Percentiles rank a stretch among this genome's conserved stretches.
These are phyloP conservation scores for Heliornis fulica DNA, from an alignment of 2,113 vertebrate genomes.

Conservation along the genomic window DNA sequence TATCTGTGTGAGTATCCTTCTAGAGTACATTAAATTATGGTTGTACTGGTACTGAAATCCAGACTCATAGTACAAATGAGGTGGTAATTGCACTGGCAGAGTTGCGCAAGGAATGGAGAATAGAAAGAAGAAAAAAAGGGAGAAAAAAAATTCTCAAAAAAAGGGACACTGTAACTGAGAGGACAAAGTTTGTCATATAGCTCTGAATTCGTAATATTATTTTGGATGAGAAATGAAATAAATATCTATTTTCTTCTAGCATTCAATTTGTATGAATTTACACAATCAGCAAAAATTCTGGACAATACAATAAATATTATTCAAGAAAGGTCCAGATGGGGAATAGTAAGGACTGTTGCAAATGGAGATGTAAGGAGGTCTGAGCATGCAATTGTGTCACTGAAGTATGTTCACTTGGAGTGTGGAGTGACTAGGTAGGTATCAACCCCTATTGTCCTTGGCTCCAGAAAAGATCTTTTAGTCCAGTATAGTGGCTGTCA, in stretches of 20 bases:
- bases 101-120: neutral
- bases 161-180: neutral
- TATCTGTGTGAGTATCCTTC: neutral
- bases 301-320: neutral
- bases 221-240: neutral
- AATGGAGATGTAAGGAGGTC: neutral
- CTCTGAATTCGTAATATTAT: neutral
- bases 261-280: neutral
- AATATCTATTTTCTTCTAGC: neutral
- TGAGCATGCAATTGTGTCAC: neutral
- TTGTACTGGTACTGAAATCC: neutral
- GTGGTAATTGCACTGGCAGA: neutral
- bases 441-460: neutral
- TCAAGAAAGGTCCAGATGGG: neutral
- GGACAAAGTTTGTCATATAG: neutral
- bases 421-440: neutral
- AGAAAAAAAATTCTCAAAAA: no score
- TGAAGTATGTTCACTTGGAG: neutral
- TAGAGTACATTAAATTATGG: neutral
- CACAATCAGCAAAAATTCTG: neutral
- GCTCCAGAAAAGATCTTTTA: neutral
- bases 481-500: neutral
- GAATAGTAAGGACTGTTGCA: neutral
- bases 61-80: neutral
- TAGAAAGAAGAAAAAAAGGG: neutral